phyloP scores from a whole-genome alignment of 2,797 vertebrate species.

The Sebastes alutus region DNA sequence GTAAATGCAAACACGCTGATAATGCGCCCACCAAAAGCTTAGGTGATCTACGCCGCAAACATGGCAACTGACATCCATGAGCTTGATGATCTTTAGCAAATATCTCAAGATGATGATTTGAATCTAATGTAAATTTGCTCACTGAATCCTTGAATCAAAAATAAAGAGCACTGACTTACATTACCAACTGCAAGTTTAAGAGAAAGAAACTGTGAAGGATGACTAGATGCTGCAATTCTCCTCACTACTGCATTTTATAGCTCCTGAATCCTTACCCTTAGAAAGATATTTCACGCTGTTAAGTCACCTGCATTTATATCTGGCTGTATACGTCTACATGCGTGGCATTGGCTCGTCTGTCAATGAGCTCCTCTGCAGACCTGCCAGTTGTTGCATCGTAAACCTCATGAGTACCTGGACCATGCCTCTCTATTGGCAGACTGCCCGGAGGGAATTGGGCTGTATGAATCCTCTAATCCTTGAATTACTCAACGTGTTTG shows the following conservation, averaged over 20 bases:
- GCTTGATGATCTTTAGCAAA: conserved; percentile 21
- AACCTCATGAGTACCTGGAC: conserved; percentile 50
- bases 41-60: conserved; percentile 23
- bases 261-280: background rate
- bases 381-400: conserved; percentile 41
- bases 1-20: conserved; percentile 39
- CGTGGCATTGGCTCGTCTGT: conserved; percentile 32
- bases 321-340: conserved; percentile 11
- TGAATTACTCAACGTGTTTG: conserved; percentile 67
- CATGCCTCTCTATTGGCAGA: conserved; percentile 51
- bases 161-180: background rate
- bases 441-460: conserved; percentile 52
- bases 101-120: conserved; percentile 5
- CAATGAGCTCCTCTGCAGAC: conserved; percentile 46
- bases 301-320: conserved; percentile 33
- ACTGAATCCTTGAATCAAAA: conserved; percentile 7
- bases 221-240: background rate
- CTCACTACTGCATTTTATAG: background rate
- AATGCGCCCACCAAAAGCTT: conserved; percentile 30
- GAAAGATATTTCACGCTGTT: conserved; percentile 8
- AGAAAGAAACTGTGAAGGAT: background rate
- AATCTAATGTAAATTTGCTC: conserved; percentile 16
- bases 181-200: background rate
- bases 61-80: conserved; percentile 2
- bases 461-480: conserved; percentile 65